Percentiles rank a stretch among this genome's conserved stretches.
These are phyloP conservation scores for Gallinago media DNA, from an alignment of 2,113 vertebrate genomes.

Conservation along the genomic window DNA sequence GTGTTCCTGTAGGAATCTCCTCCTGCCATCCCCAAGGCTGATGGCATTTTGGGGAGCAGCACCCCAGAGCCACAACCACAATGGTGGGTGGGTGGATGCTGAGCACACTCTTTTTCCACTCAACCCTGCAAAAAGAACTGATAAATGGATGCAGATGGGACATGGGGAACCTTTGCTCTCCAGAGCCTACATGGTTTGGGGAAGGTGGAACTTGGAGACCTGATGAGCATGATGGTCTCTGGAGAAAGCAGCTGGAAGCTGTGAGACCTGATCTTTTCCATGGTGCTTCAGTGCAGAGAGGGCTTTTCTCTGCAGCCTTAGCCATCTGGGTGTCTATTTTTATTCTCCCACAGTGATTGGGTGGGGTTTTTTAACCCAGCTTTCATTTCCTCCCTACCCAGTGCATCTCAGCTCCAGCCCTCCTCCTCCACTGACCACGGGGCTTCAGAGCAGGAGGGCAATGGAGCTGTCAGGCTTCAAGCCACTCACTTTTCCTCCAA, in stretches of 20 bases:
- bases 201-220: not conserved
- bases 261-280: not conserved
- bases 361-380: not conserved
- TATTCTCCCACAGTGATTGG: accelerated
- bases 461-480: not conserved
- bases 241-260: not conserved
- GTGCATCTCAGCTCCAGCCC: accelerated
- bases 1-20: accelerated
- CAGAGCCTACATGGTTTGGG: accelerated
- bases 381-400: not conserved
- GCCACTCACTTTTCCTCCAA: not conserved
- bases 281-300: not conserved
- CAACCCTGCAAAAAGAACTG: not conserved
- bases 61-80: accelerated
- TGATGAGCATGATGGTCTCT: accelerated
- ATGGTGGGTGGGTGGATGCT: not conserved
- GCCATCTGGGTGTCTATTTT: not conserved
- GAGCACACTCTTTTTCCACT: not conserved
- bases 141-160: accelerated
- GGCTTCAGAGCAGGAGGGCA: not conserved
- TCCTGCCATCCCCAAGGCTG: not conserved
- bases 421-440: accelerated
- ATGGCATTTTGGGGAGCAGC: not conserved
- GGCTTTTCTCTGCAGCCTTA: not conserved
- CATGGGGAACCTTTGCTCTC: not conserved